phyloP scores from a whole-genome alignment of 1,140 invertebrate species.

The Oscheius sp. region DNA sequence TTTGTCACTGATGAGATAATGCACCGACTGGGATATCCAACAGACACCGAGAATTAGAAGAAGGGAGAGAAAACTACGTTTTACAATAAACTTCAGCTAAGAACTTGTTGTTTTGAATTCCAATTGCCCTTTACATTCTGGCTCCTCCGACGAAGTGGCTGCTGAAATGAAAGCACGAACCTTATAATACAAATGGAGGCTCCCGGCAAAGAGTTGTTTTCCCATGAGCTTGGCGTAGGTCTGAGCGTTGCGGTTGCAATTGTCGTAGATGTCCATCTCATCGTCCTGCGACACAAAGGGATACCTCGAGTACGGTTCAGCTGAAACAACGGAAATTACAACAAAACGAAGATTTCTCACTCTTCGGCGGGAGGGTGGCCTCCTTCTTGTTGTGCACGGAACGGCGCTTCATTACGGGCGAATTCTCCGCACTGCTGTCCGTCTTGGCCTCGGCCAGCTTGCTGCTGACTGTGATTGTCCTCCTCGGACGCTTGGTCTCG shows the following conservation, averaged over 20 bases:
- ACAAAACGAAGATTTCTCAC: neutral
- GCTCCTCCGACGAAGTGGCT: too few species aligned
- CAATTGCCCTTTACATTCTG: too few species aligned
- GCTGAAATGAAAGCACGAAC: too few species aligned
- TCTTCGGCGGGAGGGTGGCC: too few species aligned
- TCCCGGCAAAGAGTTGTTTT: neutral
- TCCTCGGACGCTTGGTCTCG: neutral
- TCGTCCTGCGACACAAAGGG: slow-evolving; percentile 19
- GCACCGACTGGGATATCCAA: too few species aligned
- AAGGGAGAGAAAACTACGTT: too few species aligned
- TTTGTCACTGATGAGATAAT: too few species aligned
- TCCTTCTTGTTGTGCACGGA: too few species aligned
- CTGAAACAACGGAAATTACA: neutral
- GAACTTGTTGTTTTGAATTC: too few species aligned
- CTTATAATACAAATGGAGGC: slow-evolving; percentile 25
- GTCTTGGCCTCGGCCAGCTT: neutral
- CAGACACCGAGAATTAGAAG: too few species aligned
- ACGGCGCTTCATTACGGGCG: too few species aligned
- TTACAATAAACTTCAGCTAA: too few species aligned
- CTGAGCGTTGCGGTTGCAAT: slow-evolving; percentile 12
- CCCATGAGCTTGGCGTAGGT: slow-evolving; percentile 14
- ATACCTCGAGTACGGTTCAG: slow-evolving; percentile 19
- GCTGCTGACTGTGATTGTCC: neutral
- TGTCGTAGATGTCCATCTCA: slow-evolving; percentile 15
- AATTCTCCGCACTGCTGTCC: neutral